phyloP scores from a whole-genome alignment of 2,888 invertebrate genomes.

The Nudaria mundana region DNA sequence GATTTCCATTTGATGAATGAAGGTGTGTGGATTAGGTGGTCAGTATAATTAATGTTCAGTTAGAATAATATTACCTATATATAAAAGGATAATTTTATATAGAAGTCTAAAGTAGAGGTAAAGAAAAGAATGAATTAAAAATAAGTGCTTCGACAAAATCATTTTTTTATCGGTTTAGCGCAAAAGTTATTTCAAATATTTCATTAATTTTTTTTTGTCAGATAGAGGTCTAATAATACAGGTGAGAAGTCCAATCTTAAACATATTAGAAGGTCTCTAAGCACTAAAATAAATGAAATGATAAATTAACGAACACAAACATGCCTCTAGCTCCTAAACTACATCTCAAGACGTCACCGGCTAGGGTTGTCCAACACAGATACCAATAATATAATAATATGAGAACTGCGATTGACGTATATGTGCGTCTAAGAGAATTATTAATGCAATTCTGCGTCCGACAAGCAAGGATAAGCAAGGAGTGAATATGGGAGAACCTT shows the following conservation, averaged over 20 bases:
- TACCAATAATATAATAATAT: slow-evolving; percentile 71
- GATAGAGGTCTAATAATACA: too few relatives aligned
- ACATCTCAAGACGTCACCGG: slow-evolving; percentile 65
- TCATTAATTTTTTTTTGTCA: too few relatives aligned
- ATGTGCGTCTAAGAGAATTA: slow-evolving; percentile 77
- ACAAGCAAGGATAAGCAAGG: slow-evolving; percentile 24
- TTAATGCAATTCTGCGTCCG: slow-evolving; percentile 65
- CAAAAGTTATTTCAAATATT: too few relatives aligned
- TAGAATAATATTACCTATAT: too few relatives aligned
- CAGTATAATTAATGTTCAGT: not conserved
- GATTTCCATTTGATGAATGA: slow-evolving; percentile 13
- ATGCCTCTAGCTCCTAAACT: slow-evolving; percentile 44
- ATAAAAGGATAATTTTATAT: too few relatives aligned
- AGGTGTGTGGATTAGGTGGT: slow-evolving; percentile 1
- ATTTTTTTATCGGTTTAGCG: too few relatives aligned
- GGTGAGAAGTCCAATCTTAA: too few relatives aligned
- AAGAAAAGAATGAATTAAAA: too few relatives aligned
- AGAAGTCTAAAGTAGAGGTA: too few relatives aligned
- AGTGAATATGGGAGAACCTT: slow-evolving; percentile 47
- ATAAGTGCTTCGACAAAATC: too few relatives aligned
- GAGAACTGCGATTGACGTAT: slow-evolving; percentile 69
- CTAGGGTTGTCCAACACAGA: slow-evolving; percentile 72
- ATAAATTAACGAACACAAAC: slow-evolving; percentile 18
- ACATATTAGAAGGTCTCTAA: too few relatives aligned
- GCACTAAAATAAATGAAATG: too few relatives aligned